Conservation (phyloP, 2,797 vertebrate species). For the Premnoplex brunnescens region DNA sequence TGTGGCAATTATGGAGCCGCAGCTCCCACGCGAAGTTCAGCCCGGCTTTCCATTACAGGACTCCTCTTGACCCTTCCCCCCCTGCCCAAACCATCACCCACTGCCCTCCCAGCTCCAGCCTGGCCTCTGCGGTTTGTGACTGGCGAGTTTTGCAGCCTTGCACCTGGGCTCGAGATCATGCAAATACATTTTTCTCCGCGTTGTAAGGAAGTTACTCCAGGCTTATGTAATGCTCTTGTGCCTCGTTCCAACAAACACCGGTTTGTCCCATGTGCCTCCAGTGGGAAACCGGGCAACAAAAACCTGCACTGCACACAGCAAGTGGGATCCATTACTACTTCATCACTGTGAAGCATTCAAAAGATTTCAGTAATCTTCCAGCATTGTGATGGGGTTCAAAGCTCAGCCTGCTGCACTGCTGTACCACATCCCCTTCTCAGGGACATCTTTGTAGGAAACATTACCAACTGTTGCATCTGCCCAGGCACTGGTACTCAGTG, state of each 20-base stretch:
- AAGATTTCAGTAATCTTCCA: neutral
- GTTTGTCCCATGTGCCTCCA: neutral
- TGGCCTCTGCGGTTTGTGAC: neutral
- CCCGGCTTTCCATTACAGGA: neutral
- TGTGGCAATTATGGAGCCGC: constrained; percentile 23
- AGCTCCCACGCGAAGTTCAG: constrained; percentile 26
- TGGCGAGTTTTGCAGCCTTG: neutral
- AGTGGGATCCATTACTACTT: accelerated
- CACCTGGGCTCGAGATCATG: neutral
- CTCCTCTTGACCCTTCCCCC: neutral
- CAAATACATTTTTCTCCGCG: neutral
- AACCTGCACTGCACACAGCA: accelerated
- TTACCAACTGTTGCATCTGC: neutral
- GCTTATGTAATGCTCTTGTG: neutral
- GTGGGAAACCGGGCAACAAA: neutral
- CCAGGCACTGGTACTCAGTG: neutral
- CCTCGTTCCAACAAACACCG: accelerated
- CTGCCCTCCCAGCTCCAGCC: neutral
- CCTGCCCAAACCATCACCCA: neutral
- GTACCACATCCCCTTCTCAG: neutral
- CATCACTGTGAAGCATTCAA: neutral
- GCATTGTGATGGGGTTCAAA: neutral
- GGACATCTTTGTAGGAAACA: neutral
- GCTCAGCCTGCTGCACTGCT: neutral
- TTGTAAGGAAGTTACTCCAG: constrained; percentile 3